phyloP scores from a whole-genome alignment of 1,140 invertebrate species.

The Drosophila sucinea region DNA sequence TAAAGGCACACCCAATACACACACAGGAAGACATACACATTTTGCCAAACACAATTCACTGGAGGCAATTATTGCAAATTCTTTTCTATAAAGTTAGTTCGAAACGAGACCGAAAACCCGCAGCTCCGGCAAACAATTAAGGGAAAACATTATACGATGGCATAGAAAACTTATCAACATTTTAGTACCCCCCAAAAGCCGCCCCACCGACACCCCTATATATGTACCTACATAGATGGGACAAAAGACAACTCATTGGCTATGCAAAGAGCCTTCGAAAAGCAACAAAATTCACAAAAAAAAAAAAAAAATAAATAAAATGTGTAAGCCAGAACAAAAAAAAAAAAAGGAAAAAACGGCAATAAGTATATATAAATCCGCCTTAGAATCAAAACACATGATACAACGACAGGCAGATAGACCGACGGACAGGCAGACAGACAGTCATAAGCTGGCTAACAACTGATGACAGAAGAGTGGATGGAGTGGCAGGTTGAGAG shows the following conservation, averaged over 20 bases:
- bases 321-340: slow-evolving; percentile 36
- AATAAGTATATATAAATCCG: slow-evolving; percentile 47
- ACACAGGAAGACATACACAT: neutral
- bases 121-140: slow-evolving; percentile 36
- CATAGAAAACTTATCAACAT: slow-evolving; percentile 36
- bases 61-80: slow-evolving; percentile 7
- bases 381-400: slow-evolving; percentile 63
- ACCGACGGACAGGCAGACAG: neutral
- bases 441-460: slow-evolving; percentile 8
- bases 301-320: neutral
- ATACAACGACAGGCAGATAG: slow-evolving; percentile 25
- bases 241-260: slow-evolving; percentile 30
- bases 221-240: slow-evolving; percentile 19
- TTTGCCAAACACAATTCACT: neutral
- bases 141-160: slow-evolving; percentile 28
- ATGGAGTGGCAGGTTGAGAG: neutral
- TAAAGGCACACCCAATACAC: neutral
- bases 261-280: slow-evolving; percentile 32
- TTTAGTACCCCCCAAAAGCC: neutral
- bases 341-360: slow-evolving; percentile 33
- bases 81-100: slow-evolving; percentile 6
- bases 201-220: neutral
- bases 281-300: slow-evolving; percentile 4
- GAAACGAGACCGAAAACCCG: slow-evolving; percentile 5
- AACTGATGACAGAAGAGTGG: slow-evolving; percentile 41